Percentiles rank a stretch among this genome's conserved stretches.
phyloP scores from a whole-genome alignment of 1,140 invertebrate species.

The Bombus pascuorum region DNA sequence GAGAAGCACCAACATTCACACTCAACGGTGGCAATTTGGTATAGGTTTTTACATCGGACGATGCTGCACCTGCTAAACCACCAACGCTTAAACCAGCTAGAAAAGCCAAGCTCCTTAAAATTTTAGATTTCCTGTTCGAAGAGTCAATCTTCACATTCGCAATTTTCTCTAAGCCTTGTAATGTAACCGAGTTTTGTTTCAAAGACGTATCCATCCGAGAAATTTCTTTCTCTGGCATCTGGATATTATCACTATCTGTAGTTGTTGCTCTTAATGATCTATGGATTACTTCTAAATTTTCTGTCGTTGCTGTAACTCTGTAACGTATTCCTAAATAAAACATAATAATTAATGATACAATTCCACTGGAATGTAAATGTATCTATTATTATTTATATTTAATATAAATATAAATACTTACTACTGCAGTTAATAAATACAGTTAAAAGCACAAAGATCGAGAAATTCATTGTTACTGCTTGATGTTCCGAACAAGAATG shows the following conservation, averaged over 20 bases:
- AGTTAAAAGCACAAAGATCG: slow-evolving; percentile 19
- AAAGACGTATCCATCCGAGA: background rate
- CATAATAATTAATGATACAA: background rate
- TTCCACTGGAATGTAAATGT: background rate
- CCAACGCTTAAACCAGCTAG: slow-evolving; percentile 72
- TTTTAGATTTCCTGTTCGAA: slow-evolving; percentile 56
- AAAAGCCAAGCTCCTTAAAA: slow-evolving; percentile 73
- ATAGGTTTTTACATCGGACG: slow-evolving; percentile 43
- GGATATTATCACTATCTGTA: background rate
- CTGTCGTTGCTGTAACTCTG: background rate
- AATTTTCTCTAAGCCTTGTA: background rate
- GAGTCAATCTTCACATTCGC: background rate
- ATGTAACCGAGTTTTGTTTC: background rate
- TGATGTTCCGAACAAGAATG: slow-evolving; percentile 51
- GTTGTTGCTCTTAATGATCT: background rate
- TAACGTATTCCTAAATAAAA: slow-evolving; percentile 22
- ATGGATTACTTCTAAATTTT: background rate
- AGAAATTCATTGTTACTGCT: slow-evolving; percentile 54
- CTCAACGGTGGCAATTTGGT: slow-evolving; percentile 25
- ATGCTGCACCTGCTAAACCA: slow-evolving; percentile 53
- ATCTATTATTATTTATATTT: background rate
- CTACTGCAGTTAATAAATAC: slow-evolving; percentile 31
- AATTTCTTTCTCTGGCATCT: background rate
- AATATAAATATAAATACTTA: slow-evolving; percentile 39
- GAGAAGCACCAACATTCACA: slow-evolving; percentile 41